Evolutionary conservation across 2,113 vertebrate genomes (phyloP), one percentile per base, ranked within the genome.

Genomic region (Pogona vitticeps): DNA sequence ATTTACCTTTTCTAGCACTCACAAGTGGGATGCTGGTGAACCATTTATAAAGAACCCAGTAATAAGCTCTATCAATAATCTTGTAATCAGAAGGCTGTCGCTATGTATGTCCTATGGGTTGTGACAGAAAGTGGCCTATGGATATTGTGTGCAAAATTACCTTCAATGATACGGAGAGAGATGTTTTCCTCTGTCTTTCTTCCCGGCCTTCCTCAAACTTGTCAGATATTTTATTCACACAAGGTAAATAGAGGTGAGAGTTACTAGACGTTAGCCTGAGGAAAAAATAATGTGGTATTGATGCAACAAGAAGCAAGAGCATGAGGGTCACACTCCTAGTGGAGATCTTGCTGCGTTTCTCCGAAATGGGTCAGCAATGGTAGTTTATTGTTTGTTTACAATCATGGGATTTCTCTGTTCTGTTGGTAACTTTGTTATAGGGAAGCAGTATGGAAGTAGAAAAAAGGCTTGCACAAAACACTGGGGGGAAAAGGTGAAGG

Each of bases 241-340:
- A 23, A 76, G 40, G 20, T 65, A 84, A 86, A 86, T 59, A 70
- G 63, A 85, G 75, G 33, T 71, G 17, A 86, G 21, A 76, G 72
- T 63, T 65, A n/a, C 17, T 61, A 38, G 1, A 0, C 33, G 72
- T 89, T 90, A 85, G 9, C 9, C 40, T 63, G 1, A 88, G 73
- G 38, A 77, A 13, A 82, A 77, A 42, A 31, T 5, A 77, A 18
- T 6, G 63, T 1, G 40, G 80, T 85, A 17, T 26, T 42, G 40
- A 28, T 82, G 0, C 0, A 1, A 67, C 76, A 77, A 80, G 23
- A 14, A 83, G 23, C 23, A n/a, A 86, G 23, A 72, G 63, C 65
- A 79, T 2, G 33, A 6, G 31, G 38, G n/a, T 70, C 61, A 68
- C 26, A 20, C 52, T 88, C 75, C 14, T 40, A 83, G 31, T n/a